A percentile compares a stretch with the other conserved stretches of the same genome.
Evolutionary conservation across 2,888 invertebrate genomes (phyloP).

Genomic region (Horisme vitalbata): DNA sequence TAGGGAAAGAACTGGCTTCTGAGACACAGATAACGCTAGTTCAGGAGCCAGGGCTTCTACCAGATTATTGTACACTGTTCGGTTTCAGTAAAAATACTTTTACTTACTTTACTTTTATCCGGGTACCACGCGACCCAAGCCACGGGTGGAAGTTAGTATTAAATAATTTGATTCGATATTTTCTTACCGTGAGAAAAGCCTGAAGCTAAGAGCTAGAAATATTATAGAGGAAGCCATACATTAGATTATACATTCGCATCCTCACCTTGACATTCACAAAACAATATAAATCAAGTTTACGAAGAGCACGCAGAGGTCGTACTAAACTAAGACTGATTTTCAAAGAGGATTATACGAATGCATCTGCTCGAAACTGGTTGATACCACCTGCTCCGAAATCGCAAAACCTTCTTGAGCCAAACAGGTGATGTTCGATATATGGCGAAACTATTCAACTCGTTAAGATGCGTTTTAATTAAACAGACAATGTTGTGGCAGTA

Average conservation of each 20-base stretch:
- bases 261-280: conserved; percentile 30
- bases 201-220: neutral
- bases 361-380: conserved; percentile 65
- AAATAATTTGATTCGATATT: neutral
- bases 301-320: conserved; percentile 31
- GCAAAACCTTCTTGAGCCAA: conserved; percentile 54
- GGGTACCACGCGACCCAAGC: too few species aligned
- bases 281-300: conserved; percentile 26
- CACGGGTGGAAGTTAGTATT: too few species aligned
- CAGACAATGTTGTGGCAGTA: conserved; percentile 14
- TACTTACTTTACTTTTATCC: neutral
- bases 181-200: conserved; percentile 8
- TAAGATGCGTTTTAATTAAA: conserved; percentile 17
- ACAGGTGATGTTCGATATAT: conserved; percentile 57
- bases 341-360: conserved; percentile 26
- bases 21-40: too few species aligned
- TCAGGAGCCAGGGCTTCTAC: too few species aligned
- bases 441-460: conserved; percentile 24
- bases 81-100: neutral
- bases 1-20: too few species aligned
- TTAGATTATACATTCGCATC: conserved; percentile 5
- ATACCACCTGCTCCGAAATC: conserved; percentile 66
- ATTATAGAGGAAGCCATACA: conserved; percentile 9
- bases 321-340: conserved; percentile 7
- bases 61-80: too few species aligned